These are phyloP conservation scores for Agrypnia vestita DNA, from an alignment of 1,140 invertebrate species.

Conservation along the genomic window DNA sequence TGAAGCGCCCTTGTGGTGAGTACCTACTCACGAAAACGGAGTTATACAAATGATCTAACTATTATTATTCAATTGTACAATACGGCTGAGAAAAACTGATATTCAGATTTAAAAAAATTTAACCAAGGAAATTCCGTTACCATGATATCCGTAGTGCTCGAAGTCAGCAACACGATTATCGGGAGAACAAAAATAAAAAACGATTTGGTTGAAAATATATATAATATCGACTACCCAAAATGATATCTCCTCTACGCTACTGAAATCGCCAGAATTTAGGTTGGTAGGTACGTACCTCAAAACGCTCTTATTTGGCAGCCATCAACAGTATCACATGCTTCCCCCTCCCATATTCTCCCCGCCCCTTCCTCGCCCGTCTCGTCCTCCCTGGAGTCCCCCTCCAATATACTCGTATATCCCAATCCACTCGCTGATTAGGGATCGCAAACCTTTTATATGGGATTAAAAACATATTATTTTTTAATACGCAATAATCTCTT, in stretches of 20 bases:
- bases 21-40: no score
- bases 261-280: constrained; percentile 4
- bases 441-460: not conserved
- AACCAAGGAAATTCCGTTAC: no score
- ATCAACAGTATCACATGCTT: constrained; percentile 60
- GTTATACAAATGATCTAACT: no score
- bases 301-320: constrained; percentile 60
- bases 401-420: constrained; percentile 27
- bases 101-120: no score
- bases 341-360: constrained; percentile 21
- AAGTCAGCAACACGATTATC: not conserved
- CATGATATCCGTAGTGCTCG: not conserved
- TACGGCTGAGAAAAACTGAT: no score
- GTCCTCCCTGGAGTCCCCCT: not conserved
- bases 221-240: constrained; percentile 11
- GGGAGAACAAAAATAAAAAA: not conserved
- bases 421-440: constrained; percentile 18
- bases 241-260: constrained; percentile 11
- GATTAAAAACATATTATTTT: not conserved
- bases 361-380: not conserved
- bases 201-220: not conserved
- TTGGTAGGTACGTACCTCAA: constrained; percentile 37
- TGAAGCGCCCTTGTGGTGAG: no score
- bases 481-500: no score
- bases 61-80: no score